Evolutionary conservation across 2,888 invertebrate species (phyloP).

Genomic region (Cantharis nigra): DNA sequence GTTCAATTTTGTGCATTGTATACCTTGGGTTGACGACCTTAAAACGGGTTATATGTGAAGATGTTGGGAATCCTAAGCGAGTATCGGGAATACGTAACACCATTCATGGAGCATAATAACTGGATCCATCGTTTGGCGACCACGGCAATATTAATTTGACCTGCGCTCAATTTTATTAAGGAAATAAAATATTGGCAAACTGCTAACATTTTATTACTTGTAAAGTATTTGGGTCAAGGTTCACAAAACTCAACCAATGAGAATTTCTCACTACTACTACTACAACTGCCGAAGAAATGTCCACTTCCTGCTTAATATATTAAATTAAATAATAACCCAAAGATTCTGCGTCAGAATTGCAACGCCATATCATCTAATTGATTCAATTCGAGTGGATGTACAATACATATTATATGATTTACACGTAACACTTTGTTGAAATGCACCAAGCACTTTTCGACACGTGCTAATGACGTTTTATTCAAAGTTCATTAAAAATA

Average conservation of each 20-base stretch:
- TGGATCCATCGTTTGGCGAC: background rate
- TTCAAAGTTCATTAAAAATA: background rate
- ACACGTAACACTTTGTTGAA: background rate
- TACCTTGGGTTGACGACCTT: background rate
- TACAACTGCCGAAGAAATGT: background rate
- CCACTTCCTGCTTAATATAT: background rate
- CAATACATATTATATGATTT: background rate
- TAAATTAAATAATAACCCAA: background rate
- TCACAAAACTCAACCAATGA: background rate
- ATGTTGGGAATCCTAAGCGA: background rate
- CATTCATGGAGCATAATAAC: background rate
- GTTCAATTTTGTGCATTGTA: background rate
- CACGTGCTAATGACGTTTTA: background rate
- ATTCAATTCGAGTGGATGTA: background rate
- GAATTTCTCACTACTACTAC: background rate
- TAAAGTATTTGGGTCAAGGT: background rate
- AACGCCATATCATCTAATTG: background rate
- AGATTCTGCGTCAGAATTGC: background rate
- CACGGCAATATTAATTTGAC: background rate
- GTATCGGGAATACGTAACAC: background rate
- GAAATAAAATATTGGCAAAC: background rate
- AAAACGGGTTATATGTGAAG: background rate
- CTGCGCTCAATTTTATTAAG: background rate
- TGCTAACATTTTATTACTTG: background rate
- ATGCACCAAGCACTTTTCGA: background rate